Conservation (phyloP, 2,113 vertebrate genomes). For the Oostethus manadensis region DNA sequence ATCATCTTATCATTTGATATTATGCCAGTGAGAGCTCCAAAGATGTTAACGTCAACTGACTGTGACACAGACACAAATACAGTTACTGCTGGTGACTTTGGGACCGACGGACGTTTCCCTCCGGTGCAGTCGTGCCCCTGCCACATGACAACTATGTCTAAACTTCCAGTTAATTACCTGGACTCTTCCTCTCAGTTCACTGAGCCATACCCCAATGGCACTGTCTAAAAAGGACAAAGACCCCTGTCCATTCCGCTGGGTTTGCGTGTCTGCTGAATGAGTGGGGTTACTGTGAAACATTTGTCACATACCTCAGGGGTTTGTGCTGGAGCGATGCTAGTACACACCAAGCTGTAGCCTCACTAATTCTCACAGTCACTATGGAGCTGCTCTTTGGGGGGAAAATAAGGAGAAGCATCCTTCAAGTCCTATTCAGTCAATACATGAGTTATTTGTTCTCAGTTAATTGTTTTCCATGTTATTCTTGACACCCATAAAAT, state of each 20-base stretch:
- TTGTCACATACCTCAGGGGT: constrained; percentile 51
- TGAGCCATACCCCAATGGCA: constrained; percentile 37
- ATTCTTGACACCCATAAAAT: not conserved
- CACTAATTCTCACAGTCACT: constrained; percentile 37
- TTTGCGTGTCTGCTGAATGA: constrained; percentile 46
- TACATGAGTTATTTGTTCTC: not conserved
- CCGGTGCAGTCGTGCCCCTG: constrained; percentile 36
- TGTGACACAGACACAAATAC: constrained; percentile 27
- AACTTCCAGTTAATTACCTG: constrained; percentile 66
- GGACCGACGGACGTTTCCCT: constrained; percentile 42
- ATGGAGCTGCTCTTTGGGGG: constrained; percentile 5
- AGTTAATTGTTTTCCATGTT: constrained; percentile 3
- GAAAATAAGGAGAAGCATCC: constrained; percentile 7
- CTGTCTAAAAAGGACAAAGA: constrained; percentile 38
- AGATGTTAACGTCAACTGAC: constrained; percentile 16
- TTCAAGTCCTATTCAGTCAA: constrained; percentile 2
- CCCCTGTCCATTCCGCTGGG: constrained; percentile 38
- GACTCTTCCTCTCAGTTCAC: constrained; percentile 58
- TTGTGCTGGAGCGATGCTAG: constrained; percentile 29
- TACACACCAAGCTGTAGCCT: constrained; percentile 14
- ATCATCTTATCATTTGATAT: constrained; percentile 21
- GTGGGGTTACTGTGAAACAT: constrained; percentile 44
- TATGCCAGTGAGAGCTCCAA: constrained; percentile 12
- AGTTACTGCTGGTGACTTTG: constrained; percentile 47
- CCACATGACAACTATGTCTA: constrained; percentile 40